Percentiles rank a stretch among this genome's conserved stretches.
phyloP scores from a whole-genome alignment of 1,140 invertebrate genomes.

The Galendromus occidentalis region DNA sequence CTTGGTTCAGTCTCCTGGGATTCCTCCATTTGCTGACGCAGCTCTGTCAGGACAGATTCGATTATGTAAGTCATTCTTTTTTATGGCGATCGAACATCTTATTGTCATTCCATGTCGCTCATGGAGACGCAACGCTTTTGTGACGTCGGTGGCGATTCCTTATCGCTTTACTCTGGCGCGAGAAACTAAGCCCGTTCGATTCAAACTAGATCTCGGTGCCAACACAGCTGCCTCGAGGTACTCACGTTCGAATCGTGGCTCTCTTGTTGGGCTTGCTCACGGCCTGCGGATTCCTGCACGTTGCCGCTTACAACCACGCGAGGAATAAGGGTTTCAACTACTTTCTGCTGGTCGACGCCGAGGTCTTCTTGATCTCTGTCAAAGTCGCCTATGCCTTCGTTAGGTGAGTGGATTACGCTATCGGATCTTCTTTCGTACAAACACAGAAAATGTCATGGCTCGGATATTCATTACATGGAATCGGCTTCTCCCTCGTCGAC shows the following conservation, averaged over 20 bases:
- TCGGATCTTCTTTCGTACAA: too few species aligned
- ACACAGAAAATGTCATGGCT: too few species aligned
- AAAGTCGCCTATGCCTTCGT: background rate
- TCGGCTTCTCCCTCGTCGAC: too few species aligned
- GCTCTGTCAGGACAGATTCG: constrained; percentile 65
- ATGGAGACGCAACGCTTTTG: too few species aligned
- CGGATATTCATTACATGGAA: too few species aligned
- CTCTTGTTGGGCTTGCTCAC: constrained; percentile 38
- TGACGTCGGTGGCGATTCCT: too few species aligned
- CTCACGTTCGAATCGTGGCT: constrained; percentile 42
- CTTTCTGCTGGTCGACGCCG: background rate
- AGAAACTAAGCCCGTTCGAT: too few species aligned
- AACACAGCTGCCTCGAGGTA: constrained; percentile 46
- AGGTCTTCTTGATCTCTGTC: background rate
- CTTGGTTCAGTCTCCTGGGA: constrained; percentile 63
- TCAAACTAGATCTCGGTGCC: constrained; percentile 49
- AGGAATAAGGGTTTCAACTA: background rate
- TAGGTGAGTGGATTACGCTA: constrained; percentile 7
- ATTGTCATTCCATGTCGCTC: too few species aligned
- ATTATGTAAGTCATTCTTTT: constrained; percentile 44
- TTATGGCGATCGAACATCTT: too few species aligned
- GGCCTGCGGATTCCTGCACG: background rate
- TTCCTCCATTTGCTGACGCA: constrained; percentile 62
- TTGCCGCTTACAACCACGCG: background rate
- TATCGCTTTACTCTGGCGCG: too few species aligned